phyloP scores from a whole-genome alignment of 2,797 vertebrate genomes.

The Coregonus ussuriensis region DNA sequence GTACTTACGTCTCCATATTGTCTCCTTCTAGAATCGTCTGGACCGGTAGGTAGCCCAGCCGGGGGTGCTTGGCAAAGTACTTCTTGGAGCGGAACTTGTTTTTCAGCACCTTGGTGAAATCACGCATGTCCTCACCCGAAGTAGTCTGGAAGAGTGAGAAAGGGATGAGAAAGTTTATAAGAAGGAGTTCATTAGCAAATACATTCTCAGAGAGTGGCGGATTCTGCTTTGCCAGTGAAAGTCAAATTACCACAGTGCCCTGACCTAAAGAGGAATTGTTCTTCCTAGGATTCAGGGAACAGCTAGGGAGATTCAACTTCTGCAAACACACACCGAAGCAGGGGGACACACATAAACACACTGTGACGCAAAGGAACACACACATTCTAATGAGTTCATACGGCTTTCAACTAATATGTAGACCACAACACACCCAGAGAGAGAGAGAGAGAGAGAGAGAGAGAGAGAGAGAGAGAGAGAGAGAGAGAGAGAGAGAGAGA shows the following conservation, averaged over 20 bases:
- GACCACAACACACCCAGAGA: slow-evolving; percentile 41
- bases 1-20: slow-evolving; percentile 95
- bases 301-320: neutral
- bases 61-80: slow-evolving; percentile 95
- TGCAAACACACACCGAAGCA: slow-evolving; percentile 17
- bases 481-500: too few species aligned
- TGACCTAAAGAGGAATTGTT: slow-evolving; percentile 38
- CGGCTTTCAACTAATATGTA: slow-evolving; percentile 57
- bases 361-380: slow-evolving; percentile 21
- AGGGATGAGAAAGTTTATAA: neutral
- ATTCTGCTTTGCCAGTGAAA: slow-evolving; percentile 59
- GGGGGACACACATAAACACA: slow-evolving; percentile 3
- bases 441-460: too few species aligned
- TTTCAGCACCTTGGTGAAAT: slow-evolving; percentile 98
- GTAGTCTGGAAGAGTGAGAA: slow-evolving; percentile 81
- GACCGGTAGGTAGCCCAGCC: slow-evolving; percentile 93
- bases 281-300: slow-evolving; percentile 45
- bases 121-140: slow-evolving; percentile 96
- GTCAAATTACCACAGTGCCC: slow-evolving; percentile 54
- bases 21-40: slow-evolving; percentile 96
- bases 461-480: too few species aligned
- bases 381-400: slow-evolving; percentile 48
- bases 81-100: slow-evolving; percentile 99
- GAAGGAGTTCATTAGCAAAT: slow-evolving; percentile 47
- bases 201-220: slow-evolving; percentile 38